A percentile compares a stretch with the other conserved stretches of the same genome.
phyloP scores from a whole-genome alignment of 2,888 invertebrate genomes.

The Eristalis intricaria region DNA sequence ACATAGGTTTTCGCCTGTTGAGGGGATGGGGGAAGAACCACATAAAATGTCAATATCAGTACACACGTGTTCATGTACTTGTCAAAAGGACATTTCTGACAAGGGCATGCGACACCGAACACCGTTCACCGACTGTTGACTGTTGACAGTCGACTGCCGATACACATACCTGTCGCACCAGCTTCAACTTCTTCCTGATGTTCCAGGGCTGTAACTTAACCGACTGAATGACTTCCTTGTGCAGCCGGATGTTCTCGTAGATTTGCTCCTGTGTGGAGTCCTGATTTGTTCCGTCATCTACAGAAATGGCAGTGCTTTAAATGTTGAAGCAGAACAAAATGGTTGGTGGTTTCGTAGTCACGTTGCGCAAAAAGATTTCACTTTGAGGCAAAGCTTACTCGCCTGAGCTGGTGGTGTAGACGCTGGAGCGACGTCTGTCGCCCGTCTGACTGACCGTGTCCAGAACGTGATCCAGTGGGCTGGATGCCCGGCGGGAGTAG shows the following conservation, averaged over 20 bases:
- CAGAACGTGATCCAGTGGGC: slow-evolving; percentile 81
- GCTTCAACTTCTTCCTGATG: slow-evolving; percentile 90
- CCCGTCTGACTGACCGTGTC: slow-evolving; percentile 75
- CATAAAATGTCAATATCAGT: slow-evolving; percentile 43
- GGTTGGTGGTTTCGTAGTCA: slow-evolving; percentile 47
- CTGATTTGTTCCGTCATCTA: slow-evolving; percentile 86
- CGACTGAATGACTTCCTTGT: slow-evolving; percentile 94
- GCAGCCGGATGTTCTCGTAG: slow-evolving; percentile 93
- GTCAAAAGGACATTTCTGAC: slow-evolving; percentile 43
- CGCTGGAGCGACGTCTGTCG: slow-evolving; percentile 86
- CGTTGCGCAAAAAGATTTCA: slow-evolving; percentile 57
- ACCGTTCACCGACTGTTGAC: not conserved
- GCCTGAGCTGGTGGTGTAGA: slow-evolving; percentile 92
- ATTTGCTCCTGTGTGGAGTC: slow-evolving; percentile 92
- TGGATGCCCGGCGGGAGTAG: slow-evolving; percentile 84
- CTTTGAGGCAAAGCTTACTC: slow-evolving; percentile 84
- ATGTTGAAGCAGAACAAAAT: slow-evolving; percentile 55
- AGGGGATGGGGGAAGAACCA: slow-evolving; percentile 74
- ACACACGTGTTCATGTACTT: not conserved
- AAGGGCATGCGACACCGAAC: slow-evolving; percentile 13
- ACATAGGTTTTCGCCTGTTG: slow-evolving; percentile 91
- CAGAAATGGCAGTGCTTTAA: slow-evolving; percentile 87
- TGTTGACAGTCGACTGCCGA: not conserved
- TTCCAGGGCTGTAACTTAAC: slow-evolving; percentile 93
- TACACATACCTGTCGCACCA: slow-evolving; percentile 86